These are phyloP conservation scores for Bedellia somnulentella DNA, from an alignment of 2,888 invertebrate species.

Conservation along the genomic window DNA sequence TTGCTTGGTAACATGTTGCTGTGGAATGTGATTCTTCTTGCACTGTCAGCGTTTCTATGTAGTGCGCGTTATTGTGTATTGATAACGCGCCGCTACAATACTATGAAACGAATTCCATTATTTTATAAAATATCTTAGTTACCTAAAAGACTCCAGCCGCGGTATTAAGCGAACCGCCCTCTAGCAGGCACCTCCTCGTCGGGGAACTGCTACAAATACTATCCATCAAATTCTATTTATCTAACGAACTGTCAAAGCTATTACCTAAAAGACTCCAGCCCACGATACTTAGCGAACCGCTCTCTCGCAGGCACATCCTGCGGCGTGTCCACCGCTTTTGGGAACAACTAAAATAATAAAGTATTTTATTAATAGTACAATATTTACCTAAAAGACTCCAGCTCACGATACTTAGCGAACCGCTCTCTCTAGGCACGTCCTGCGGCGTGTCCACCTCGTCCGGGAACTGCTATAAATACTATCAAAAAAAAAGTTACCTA, in stretches of 20 bases:
- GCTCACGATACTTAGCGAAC: slow-evolving; percentile 91
- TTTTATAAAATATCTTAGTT: too few relatives aligned
- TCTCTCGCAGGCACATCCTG: slow-evolving; percentile 76
- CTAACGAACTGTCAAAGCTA: too few relatives aligned
- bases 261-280: slow-evolving; percentile 45
- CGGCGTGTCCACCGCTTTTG: slow-evolving; percentile 97
- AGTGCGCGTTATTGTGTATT: too few relatives aligned
- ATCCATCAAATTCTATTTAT: too few relatives aligned
- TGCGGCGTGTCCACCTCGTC: slow-evolving; percentile 97
- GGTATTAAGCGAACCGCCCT: slow-evolving; percentile 87
- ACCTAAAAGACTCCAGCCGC: slow-evolving; percentile 59
- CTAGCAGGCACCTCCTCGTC: slow-evolving; percentile 90
- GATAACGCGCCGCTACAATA: too few relatives aligned
- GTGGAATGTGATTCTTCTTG: too few relatives aligned
- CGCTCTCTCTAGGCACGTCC: slow-evolving; percentile 75
- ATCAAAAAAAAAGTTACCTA: too few relatives aligned
- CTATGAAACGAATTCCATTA: too few relatives aligned
- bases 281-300: slow-evolving; percentile 91
- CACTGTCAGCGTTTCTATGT: too few relatives aligned
- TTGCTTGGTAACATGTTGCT: too few relatives aligned
- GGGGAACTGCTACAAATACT: slow-evolving; percentile 91
- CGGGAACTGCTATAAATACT: slow-evolving; percentile 91
- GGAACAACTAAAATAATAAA: too few relatives aligned
- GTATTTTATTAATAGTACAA: too few relatives aligned
- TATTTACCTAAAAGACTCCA: slow-evolving; percentile 26